phyloP scores from a whole-genome alignment of 2,888 invertebrate genomes.

The Cyaniris semiargus region DNA sequence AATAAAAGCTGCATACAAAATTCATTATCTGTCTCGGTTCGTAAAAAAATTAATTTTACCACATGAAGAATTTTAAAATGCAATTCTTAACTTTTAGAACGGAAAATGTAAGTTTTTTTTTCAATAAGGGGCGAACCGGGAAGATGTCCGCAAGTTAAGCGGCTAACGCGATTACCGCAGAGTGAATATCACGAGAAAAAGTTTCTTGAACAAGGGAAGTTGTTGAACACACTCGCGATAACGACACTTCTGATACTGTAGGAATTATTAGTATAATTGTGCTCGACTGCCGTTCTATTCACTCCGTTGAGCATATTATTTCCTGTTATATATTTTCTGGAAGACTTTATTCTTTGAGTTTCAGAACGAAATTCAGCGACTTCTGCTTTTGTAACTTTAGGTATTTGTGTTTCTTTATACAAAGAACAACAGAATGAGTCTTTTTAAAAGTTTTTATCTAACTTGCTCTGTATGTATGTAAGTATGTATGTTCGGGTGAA shows the following conservation, averaged over 20 bases:
- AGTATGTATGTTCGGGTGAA: too few species aligned
- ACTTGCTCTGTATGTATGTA: too few species aligned
- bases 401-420: background rate
- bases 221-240: constrained; percentile 39
- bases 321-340: constrained; percentile 6
- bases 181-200: constrained; percentile 64
- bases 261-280: constrained; percentile 29
- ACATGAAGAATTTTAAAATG: background rate
- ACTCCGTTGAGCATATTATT: constrained; percentile 25
- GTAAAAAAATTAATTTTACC: background rate
- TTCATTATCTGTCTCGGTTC: background rate
- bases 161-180: constrained; percentile 65
- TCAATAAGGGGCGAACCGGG: constrained; percentile 67
- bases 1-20: background rate
- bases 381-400: background rate
- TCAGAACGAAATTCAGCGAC: background rate
- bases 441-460: too few species aligned
- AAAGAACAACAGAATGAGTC: too few species aligned
- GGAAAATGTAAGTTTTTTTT: constrained; percentile 49
- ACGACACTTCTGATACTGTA: constrained; percentile 30
- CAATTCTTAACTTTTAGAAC: constrained; percentile 37
- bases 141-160: constrained; percentile 70
- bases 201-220: constrained; percentile 51
- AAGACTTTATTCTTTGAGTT: constrained; percentile 1
- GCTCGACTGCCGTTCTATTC: constrained; percentile 19